These are phyloP conservation scores for Chondrosia reniformis DNA, from an alignment of 37 sponge, comb jelly and placozoan genomes.

Conservation along the genomic window DNA sequence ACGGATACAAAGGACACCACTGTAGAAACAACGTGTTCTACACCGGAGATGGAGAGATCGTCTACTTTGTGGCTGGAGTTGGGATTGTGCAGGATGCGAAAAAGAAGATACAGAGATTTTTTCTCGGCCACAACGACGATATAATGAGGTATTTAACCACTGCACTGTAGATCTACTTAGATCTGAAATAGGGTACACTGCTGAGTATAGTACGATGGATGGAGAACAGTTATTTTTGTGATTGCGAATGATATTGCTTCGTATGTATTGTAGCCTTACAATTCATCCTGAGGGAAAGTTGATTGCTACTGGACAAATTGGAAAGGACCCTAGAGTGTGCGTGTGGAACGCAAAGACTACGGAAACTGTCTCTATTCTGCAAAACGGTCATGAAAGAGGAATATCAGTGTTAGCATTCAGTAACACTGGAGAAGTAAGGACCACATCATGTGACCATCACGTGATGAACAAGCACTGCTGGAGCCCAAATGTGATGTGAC, in stretches of 20 bases:
- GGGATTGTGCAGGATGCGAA: constrained; percentile 77
- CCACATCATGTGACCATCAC: not conserved
- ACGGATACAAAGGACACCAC: constrained; percentile 96
- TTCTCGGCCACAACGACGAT: constrained; percentile 90
- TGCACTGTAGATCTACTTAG: not conserved
- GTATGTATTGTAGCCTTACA: constrained; percentile 78
- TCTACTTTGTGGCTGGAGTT: constrained; percentile 96
- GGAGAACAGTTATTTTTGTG: not conserved
- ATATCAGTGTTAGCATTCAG: constrained; percentile 80
- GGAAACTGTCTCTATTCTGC: constrained; percentile 82
- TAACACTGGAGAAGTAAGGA: constrained; percentile 69
- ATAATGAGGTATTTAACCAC: constrained; percentile 74
- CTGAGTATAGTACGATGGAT: not conserved
- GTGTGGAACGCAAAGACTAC: constrained; percentile 86
- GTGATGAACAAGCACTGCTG: not conserved
- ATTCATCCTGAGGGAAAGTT: constrained; percentile 84
- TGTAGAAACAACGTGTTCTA: constrained; percentile 92
- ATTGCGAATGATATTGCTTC: too few species aligned
- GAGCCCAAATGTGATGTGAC: not conserved
- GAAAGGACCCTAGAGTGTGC: constrained; percentile 83
- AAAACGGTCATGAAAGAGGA: constrained; percentile 82
- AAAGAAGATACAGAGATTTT: constrained; percentile 70
- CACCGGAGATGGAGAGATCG: constrained; percentile 72
- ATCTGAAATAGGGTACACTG: too few species aligned
- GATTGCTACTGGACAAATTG: constrained; percentile 93